Evolutionary conservation across 2,113 vertebrate genomes (phyloP).

Genomic region (Geococcyx californianus): DNA sequence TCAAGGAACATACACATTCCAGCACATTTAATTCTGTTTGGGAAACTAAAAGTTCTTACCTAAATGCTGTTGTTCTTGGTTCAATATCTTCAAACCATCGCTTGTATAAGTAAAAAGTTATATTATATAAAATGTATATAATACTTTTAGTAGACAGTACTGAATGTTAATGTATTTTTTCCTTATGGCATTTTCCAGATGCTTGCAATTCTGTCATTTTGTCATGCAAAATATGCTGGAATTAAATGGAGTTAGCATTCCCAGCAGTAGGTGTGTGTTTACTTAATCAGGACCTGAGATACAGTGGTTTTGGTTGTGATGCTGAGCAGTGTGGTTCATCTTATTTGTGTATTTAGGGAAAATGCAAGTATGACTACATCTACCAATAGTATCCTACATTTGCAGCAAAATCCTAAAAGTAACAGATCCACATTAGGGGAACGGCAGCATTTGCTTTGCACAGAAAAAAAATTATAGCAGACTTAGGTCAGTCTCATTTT

Average conservation of each 20-base stretch:
- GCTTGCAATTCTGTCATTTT: background rate
- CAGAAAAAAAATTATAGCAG: background rate
- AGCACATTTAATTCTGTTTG: background rate
- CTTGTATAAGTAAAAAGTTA: background rate
- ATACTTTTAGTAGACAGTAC: background rate
- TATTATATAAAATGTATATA: background rate
- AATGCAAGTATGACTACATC: background rate
- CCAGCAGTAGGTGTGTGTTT: rapidly evolving
- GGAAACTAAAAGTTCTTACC: background rate
- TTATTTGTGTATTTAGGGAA: background rate
- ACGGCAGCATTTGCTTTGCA: background rate
- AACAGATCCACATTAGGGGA: background rate
- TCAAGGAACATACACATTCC: background rate
- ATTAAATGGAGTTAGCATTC: background rate
- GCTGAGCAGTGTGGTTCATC: background rate
- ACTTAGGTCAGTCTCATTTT: background rate
- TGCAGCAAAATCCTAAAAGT: no score
- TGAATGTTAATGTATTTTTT: background rate
- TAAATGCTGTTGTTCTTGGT: background rate
- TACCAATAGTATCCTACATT: background rate
- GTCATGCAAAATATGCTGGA: background rate
- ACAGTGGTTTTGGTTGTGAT: background rate
- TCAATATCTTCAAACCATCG: background rate
- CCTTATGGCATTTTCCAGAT: background rate
- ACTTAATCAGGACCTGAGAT: background rate